phyloP scores from a whole-genome alignment of 2,888 invertebrate genomes.

The Dryococelus australis region DNA sequence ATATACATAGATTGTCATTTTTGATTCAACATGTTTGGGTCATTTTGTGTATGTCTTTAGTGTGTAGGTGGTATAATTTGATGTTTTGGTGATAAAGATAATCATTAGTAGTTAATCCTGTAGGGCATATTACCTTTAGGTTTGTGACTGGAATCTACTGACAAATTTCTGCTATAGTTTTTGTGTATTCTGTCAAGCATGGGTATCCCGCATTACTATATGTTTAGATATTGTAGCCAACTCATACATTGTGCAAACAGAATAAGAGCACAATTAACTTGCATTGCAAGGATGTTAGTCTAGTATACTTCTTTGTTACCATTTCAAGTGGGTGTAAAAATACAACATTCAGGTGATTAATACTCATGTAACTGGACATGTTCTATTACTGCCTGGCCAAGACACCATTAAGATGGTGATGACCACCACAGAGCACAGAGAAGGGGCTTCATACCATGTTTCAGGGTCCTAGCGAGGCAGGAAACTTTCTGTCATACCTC shows the following conservation, averaged over 20 bases:
- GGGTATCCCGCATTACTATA: background rate
- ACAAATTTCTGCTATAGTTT: background rate
- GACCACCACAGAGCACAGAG: constrained; percentile 22
- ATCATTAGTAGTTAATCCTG: background rate
- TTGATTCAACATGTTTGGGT: background rate
- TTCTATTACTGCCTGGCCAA: constrained; percentile 3
- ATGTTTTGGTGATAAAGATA: background rate
- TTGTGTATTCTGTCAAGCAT: background rate
- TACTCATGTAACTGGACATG: constrained; percentile 16
- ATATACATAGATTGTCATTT: background rate
- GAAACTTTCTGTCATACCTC: background rate
- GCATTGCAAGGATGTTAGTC: background rate
- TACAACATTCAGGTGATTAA: background rate
- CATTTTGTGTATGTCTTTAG: background rate
- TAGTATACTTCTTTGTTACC: background rate
- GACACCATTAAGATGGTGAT: background rate
- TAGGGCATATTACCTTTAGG: background rate
- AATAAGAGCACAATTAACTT: background rate
- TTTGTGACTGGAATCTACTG: background rate
- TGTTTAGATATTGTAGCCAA: no score
- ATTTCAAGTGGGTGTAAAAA: background rate
- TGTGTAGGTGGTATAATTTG: background rate
- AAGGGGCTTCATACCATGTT: constrained; percentile 18
- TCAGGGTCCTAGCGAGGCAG: constrained; percentile 24
- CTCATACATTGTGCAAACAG: background rate